Conservation (phyloP, 2,888 invertebrate species). For the Allophyes oxyacanthae region DNA sequence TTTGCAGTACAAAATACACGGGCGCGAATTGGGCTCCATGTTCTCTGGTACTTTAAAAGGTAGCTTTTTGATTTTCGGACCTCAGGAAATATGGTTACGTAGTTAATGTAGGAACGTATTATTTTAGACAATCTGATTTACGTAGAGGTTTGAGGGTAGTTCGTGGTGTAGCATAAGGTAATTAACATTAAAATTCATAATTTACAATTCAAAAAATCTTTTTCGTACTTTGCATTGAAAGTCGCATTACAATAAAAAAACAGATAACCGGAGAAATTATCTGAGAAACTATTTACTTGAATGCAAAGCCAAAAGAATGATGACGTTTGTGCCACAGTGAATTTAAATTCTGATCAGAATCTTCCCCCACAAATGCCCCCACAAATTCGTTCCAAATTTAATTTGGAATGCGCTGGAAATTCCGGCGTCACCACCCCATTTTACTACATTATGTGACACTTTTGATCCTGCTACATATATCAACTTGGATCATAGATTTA, state of each 20-base stretch:
- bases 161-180: no score
- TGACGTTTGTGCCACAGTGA: conserved; percentile 39
- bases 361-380: conserved; percentile 44
- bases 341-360: conserved; percentile 53
- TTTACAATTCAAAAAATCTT: no score
- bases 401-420: conserved; percentile 55
- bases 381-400: conserved; percentile 55
- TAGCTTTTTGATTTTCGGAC: no score
- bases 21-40: conserved; percentile 10
- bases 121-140: no score
- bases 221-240: no score
- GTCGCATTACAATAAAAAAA: no score
- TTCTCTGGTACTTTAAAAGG: no score
- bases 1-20: conserved; percentile 43
- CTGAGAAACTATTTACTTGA: conserved; percentile 1
- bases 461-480: conserved; percentile 44
- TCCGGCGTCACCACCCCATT: conserved; percentile 28
- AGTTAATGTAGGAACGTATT: no score
- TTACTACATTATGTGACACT: conserved; percentile 50
- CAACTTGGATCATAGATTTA: conserved; percentile 41
- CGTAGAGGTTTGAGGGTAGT: no score
- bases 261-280: background rate
- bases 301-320: conserved; percentile 35
- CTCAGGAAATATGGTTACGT: no score
- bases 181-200: no score